Evolutionary conservation across 2,113 vertebrate species (phyloP).

Genomic region (Rhynchomys soricoides): DNA sequence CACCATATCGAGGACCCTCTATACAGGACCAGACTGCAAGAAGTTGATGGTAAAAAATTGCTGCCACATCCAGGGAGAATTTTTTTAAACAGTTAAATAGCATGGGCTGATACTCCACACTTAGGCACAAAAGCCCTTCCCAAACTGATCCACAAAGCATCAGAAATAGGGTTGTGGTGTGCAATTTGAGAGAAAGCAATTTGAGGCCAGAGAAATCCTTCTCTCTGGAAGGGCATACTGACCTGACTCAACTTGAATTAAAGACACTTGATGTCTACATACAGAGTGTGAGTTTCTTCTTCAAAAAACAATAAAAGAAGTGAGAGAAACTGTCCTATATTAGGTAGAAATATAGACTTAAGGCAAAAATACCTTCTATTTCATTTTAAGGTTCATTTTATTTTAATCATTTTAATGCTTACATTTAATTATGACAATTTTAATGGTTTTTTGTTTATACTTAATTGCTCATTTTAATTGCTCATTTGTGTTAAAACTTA

Average conservation of each 20-base stretch:
- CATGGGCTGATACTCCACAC: no score
- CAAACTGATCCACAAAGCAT: neutral
- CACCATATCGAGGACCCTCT: neutral
- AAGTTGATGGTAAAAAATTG: neutral
- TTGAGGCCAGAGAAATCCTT: neutral
- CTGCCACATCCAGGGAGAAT: neutral
- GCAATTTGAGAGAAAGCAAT: neutral
- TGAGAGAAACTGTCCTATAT: no score
- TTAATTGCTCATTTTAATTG: neutral
- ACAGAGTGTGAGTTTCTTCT: neutral
- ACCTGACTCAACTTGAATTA: neutral
- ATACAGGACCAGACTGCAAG: neutral
- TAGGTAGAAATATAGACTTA: neutral
- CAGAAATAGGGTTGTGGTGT: neutral
- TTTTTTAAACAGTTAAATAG: neutral
- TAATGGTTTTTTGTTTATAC: neutral
- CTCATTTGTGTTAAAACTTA: neutral
- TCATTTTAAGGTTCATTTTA: neutral
- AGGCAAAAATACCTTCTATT: neutral
- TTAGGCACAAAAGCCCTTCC: neutral
- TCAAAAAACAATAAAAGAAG: neutral
- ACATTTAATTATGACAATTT: neutral
- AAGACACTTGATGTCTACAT: neutral
- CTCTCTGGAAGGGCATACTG: neutral
- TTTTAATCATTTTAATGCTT: neutral